Percentiles rank a stretch among this genome's conserved stretches.
These are phyloP conservation scores for Schmidtea mediterranea DNA, from an alignment of 1,140 invertebrate species.

Conservation along the genomic window DNA sequence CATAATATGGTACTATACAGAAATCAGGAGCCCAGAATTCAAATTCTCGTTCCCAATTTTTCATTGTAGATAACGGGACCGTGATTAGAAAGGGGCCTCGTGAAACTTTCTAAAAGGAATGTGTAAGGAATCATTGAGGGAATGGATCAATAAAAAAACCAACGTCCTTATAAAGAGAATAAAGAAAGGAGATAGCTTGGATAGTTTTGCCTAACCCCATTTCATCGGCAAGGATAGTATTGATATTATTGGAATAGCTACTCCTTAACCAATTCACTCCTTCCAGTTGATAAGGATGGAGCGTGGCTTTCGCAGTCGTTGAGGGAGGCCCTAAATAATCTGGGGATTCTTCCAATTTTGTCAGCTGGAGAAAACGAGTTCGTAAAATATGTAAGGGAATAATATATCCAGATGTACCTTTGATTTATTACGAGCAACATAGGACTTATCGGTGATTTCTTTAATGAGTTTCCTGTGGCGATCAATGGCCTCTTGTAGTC, in stretches of 20 bases:
- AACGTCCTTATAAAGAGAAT: not conserved
- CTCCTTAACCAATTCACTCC: conserved; percentile 51
- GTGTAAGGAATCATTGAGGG: no score
- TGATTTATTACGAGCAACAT: no score
- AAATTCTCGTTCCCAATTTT: conserved; percentile 99
- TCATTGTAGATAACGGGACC: conserved; percentile 86
- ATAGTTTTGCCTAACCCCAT: conserved; percentile 99
- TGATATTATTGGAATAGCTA: conserved; percentile 81
- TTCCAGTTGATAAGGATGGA: conserved; percentile 91
- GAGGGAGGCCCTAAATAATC: conserved; percentile 39
- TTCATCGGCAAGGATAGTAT: conserved; percentile 91
- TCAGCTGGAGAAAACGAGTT: no score
- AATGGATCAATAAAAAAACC: no score
- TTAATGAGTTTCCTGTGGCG: no score
- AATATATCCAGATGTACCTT: no score
- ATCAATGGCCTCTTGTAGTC: no score
- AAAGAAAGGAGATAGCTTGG: conserved; percentile 79
- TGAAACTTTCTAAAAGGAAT: conserved; percentile 50
- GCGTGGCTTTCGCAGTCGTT: conserved; percentile 44
- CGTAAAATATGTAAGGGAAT: no score
- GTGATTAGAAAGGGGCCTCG: conserved; percentile 86
- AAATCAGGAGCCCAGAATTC: conserved; percentile 99
- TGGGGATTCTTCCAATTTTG: conserved; percentile 42
- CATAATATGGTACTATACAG: conserved; percentile 93
- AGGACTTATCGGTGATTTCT: no score